Evolutionary conservation across 2,888 invertebrate genomes (phyloP), one percentile per base, ranked within the genome.

Genomic region (Chrysodeixis includens): DNA sequence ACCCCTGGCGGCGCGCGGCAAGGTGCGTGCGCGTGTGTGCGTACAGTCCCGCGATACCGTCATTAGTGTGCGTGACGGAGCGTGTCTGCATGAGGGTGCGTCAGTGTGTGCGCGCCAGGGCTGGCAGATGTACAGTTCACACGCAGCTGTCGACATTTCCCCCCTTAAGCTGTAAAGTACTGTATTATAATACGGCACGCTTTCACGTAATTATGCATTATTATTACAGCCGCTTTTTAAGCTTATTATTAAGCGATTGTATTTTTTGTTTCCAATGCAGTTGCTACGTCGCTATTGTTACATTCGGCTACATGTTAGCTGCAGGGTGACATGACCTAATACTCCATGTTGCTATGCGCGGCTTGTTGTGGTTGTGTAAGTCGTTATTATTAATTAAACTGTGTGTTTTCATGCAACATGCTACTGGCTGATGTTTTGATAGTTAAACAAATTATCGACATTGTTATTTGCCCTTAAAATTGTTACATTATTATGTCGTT

Each of bases 171-270:
- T 82, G 81, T 87, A 87, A 86, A 86, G 82, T 85, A 88, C 86
- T 84, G 85, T 84, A 86, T 85, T 86, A 86, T 89, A 89, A 90
- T 89, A 90, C 88, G 92, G 94, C 94, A 94, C 94, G 93, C 94
- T 94, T 94, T 94, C 92, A 90, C 92, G 87, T 88, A 92, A 93
- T 93, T 91, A 92, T 90, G 86, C 88, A 88, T 92, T 93, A 93
- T 94, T 93, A 93, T 93, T 92, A 91, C 84, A 72, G 84, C 71
- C 79, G 77, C 83, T 87, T 89, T 90, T 90, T 86, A 84, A 86
- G 83, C 83, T 87, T 89, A 88, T 90, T 90, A 89, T 90, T 88
- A 86, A 81, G 65, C 74, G 76, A 88, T 87, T 88, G 87, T 87
- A 79, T 86, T 85, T 87, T 87, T 89, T 89, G 90, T 90, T 87